phyloP scores from a whole-genome alignment of 2,888 invertebrate species.

The Lasioglossum malachurum region DNA sequence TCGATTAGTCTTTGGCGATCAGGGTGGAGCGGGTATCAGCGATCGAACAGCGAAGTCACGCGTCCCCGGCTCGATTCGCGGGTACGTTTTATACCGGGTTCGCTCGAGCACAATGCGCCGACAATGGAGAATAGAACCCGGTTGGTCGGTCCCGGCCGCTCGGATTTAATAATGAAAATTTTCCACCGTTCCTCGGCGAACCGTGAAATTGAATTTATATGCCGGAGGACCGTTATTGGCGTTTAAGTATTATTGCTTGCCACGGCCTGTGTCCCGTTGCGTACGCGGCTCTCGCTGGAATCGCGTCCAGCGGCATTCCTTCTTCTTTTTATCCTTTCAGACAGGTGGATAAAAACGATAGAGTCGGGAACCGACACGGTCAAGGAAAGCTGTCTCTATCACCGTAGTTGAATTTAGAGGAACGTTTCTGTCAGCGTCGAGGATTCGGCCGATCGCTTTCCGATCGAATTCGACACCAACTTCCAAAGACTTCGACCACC shows the following conservation, averaged over 20 bases:
- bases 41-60: slow-evolving; percentile 4
- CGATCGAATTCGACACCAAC: no score
- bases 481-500: no score
- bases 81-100: slow-evolving; percentile 46
- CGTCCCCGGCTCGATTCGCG: slow-evolving; percentile 9
- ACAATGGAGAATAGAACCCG: slow-evolving; percentile 59
- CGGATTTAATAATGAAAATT: slow-evolving; percentile 69
- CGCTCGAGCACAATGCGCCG: slow-evolving; percentile 53
- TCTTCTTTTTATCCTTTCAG: not conserved
- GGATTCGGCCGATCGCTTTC: not conserved
- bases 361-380: not conserved
- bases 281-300: not conserved
- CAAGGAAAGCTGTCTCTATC: not conserved
- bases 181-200: slow-evolving; percentile 41
- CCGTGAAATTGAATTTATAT: slow-evolving; percentile 63
- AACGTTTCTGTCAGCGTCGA: not conserved
- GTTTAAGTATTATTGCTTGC: slow-evolving; percentile 52
- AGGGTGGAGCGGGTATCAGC: not conserved
- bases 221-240: slow-evolving; percentile 46
- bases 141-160: slow-evolving; percentile 27
- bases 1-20: slow-evolving; percentile 29
- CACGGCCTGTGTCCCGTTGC: not conserved
- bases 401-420: not conserved
- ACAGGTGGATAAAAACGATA: not conserved
- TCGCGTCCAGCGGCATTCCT: not conserved